Evolutionary conservation across 2,113 vertebrate species (phyloP).

Genomic region (Onychostoma macrolepis): DNA sequence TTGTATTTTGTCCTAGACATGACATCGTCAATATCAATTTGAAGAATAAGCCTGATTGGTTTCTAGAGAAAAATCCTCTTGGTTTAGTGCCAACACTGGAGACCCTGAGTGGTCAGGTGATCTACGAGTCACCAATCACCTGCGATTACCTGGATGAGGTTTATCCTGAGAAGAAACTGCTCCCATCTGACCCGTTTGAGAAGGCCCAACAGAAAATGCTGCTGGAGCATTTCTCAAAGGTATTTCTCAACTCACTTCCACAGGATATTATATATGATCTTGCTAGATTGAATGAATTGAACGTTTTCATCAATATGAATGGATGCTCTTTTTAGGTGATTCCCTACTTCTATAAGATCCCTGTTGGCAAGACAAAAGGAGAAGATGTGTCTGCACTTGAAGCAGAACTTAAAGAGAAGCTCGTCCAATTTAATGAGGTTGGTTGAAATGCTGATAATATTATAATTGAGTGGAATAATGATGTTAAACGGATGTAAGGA

Average conservation of each 20-base stretch:
- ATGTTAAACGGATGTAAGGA: background rate
- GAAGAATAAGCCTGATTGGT: slow-evolving; percentile 92
- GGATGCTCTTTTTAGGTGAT: slow-evolving; percentile 69
- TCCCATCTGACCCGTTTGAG: slow-evolving; percentile 82
- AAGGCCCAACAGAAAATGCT: slow-evolving; percentile 89
- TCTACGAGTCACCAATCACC: slow-evolving; percentile 86
- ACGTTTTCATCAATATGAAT: background rate
- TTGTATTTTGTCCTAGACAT: slow-evolving; percentile 73
- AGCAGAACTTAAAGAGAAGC: slow-evolving; percentile 77
- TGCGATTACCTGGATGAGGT: slow-evolving; percentile 93
- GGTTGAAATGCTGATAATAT: slow-evolving; percentile 15
- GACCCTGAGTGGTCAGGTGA: slow-evolving; percentile 83
- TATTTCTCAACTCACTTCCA: slow-evolving; percentile 54
- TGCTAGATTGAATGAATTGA: background rate
- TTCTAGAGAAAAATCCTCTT: slow-evolving; percentile 82
- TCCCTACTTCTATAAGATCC: slow-evolving; percentile 69
- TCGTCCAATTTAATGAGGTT: slow-evolving; percentile 83
- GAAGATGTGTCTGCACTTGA: slow-evolving; percentile 75
- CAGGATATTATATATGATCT: background rate
- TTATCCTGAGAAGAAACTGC: slow-evolving; percentile 83
- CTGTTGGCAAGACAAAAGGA: slow-evolving; percentile 61
- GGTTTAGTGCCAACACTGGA: slow-evolving; percentile 88
- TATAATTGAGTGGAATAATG: background rate
- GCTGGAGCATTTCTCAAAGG: slow-evolving; percentile 88
- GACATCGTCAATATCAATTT: slow-evolving; percentile 89